A percentile compares a stretch with the other conserved stretches of the same genome.
phyloP scores from a whole-genome alignment of 2,797 vertebrate genomes.

The Staurois parvus region DNA sequence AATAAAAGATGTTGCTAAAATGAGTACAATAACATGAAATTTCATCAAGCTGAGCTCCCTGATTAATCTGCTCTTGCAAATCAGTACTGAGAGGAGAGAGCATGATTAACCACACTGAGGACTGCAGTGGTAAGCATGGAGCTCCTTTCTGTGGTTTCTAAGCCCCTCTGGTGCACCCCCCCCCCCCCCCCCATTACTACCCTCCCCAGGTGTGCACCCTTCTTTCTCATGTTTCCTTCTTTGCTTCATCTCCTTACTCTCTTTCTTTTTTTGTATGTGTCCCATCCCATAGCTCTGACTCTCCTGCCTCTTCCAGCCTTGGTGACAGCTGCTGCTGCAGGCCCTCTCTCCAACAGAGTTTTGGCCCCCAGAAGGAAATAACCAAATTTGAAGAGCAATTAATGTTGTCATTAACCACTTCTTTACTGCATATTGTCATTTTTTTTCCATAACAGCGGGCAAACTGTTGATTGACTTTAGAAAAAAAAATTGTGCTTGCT shows the following conservation, averaged over 20 bases:
- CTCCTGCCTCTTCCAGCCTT: conserved; percentile 52
- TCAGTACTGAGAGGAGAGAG: conserved; percentile 85
- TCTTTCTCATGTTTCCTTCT: conserved; percentile 17
- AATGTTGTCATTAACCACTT: conserved; percentile 70
- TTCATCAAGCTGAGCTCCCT: conserved; percentile 97
- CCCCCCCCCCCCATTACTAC: background rate
- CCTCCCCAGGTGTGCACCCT: conserved; percentile 39
- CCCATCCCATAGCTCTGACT: conserved; percentile 65
- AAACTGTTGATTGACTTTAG: background rate
- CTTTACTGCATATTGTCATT: background rate
- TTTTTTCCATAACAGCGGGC: conserved; percentile 4
- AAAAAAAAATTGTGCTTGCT: background rate
- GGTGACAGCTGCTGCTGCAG: conserved; percentile 68
- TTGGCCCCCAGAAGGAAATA: conserved; percentile 66
- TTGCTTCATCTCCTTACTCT: conserved; percentile 12
- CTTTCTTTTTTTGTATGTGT: conserved; percentile 29
- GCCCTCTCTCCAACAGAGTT: conserved; percentile 67
- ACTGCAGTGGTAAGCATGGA: conserved; percentile 79
- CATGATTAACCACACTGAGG: conserved; percentile 91
- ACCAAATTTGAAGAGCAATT: conserved; percentile 66
- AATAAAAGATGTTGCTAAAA: conserved; percentile 99
- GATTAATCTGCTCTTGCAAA: conserved; percentile 99
- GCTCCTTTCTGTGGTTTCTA: conserved; percentile 76
- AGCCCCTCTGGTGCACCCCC: conserved; percentile 63
- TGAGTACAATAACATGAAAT: conserved; percentile 99